These are phyloP conservation scores for Platanista minor DNA, from an alignment of 2,113 vertebrate species.

Conservation along the genomic window DNA sequence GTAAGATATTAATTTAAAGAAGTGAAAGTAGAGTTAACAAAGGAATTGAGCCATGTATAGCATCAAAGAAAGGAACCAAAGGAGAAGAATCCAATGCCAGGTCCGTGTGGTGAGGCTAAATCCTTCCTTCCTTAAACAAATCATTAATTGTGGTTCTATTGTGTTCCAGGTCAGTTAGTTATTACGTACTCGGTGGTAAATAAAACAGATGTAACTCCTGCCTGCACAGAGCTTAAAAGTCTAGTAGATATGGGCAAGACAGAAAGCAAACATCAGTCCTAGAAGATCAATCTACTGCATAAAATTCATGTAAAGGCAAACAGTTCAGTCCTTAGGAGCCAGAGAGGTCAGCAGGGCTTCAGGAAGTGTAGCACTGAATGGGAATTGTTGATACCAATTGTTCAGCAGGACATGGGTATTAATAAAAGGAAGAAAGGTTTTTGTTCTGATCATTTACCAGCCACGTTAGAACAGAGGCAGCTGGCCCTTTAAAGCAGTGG, in stretches of 20 bases:
- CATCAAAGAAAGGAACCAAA: background rate
- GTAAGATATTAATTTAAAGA: background rate
- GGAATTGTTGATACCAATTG: background rate
- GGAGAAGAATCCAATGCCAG: background rate
- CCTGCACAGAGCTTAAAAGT: background rate
- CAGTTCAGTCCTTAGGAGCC: background rate
- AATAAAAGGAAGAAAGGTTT: background rate
- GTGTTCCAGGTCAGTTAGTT: background rate
- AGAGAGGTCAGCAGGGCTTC: background rate
- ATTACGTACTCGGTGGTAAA: background rate
- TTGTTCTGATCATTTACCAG: background rate
- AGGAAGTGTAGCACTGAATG: background rate
- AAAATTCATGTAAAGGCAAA: background rate
- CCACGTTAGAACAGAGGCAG: background rate
- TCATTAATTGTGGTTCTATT: background rate
- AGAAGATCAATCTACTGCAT: background rate
- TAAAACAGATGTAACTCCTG: background rate
- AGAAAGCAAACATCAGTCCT: background rate
- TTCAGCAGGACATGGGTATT: background rate
- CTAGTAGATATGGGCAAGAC: background rate
- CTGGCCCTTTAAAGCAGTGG: background rate
- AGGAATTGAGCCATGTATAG: background rate
- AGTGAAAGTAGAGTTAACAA: background rate
- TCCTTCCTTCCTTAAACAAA: background rate
- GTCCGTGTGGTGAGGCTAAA: background rate